Percentiles rank a stretch among this genome's conserved stretches.
These are phyloP conservation scores for Malurus melanocephalus DNA, from an alignment of 2,113 vertebrate genomes.

Conservation along the genomic window DNA sequence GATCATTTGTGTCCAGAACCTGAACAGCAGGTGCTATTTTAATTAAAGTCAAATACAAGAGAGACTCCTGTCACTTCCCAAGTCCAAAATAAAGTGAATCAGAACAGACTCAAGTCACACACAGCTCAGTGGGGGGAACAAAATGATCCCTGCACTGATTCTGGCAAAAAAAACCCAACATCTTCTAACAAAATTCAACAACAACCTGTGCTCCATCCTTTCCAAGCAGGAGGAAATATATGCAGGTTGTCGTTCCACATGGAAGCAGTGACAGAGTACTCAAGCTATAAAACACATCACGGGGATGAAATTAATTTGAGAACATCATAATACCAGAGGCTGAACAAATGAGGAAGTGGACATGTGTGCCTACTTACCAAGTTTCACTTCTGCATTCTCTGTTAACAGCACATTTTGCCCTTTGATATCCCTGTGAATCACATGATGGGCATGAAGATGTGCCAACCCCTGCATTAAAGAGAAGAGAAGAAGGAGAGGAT, in stretches of 20 bases:
- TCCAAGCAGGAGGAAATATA: background rate
- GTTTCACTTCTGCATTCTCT: conserved; percentile 96
- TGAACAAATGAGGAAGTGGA: background rate
- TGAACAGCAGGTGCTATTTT: conserved; percentile 18
- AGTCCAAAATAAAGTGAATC: conserved; percentile 9
- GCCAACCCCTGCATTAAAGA: conserved; percentile 82
- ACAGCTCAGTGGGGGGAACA: background rate
- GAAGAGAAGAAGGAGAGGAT: background rate
- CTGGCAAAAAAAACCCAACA: background rate
- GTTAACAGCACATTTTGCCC: conserved; percentile 97
- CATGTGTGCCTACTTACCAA: conserved; percentile 75
- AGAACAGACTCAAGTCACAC: background rate
- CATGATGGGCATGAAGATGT: conserved; percentile 95
- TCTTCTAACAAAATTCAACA: background rate
- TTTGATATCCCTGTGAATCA: conserved; percentile 98
- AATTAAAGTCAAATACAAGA: conserved; percentile 15
- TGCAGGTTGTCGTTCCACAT: background rate
- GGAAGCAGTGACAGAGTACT: background rate
- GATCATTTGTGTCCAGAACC: background rate
- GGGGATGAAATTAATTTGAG: background rate
- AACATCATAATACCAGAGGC: background rate
- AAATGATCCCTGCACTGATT: background rate
- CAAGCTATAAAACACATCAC: background rate
- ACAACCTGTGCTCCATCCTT: background rate
- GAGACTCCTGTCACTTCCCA: background rate